phyloP scores from a whole-genome alignment of 2,797 vertebrate species.

The Gila robusta region DNA sequence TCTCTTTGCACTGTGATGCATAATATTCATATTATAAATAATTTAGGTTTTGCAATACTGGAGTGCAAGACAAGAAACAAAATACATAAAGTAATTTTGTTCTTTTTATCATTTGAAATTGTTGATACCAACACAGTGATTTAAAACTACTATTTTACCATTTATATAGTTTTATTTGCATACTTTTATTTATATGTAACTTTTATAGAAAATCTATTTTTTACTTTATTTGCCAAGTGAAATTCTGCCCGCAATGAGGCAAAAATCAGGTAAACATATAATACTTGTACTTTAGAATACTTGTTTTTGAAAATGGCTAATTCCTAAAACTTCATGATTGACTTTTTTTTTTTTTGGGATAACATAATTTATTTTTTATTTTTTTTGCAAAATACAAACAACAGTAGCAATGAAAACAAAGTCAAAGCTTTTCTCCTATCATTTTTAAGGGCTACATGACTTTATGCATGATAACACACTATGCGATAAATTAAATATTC shows the following conservation, averaged over 20 bases:
- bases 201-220: constrained; percentile 26
- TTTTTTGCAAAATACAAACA: neutral
- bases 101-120: constrained; percentile 1
- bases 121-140: constrained; percentile 13
- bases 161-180: constrained; percentile 33
- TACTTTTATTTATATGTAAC: constrained; percentile 17
- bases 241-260: constrained; percentile 8
- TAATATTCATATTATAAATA: neutral
- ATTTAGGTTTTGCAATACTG: constrained; percentile 2
- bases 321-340: constrained; percentile 10
- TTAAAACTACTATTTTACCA: constrained; percentile 21
- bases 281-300: too few relatives aligned
- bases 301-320: constrained; percentile 1
- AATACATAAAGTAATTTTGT: neutral
- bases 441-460: constrained; percentile 55
- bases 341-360: neutral
- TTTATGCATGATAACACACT: constrained; percentile 41
- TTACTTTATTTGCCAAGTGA: constrained; percentile 42
- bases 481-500: constrained; percentile 18
- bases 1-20: constrained; percentile 10
- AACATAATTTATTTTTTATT: neutral
- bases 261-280: constrained; percentile 22
- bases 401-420: constrained; percentile 23
- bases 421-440: neutral
- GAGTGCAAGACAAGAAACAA: constrained; percentile 21